phyloP scores from a whole-genome alignment of 2,797 vertebrate genomes.

The Characodon lateralis region DNA sequence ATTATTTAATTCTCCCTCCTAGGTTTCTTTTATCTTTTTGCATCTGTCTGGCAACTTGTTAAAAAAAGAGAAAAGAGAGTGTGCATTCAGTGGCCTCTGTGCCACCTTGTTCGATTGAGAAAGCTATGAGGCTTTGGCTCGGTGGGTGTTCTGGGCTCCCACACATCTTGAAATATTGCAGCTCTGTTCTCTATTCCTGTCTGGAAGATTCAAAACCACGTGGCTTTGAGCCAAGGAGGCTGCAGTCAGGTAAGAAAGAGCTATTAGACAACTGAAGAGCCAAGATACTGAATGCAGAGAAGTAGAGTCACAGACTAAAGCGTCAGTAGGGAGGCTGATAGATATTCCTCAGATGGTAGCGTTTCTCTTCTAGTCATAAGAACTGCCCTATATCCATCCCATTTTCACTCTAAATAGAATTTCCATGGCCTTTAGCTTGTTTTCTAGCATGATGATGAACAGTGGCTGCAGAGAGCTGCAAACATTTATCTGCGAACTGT shows the following conservation, averaged over 20 bases:
- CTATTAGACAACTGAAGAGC: conserved; percentile 30
- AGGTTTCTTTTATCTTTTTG: conserved; percentile 19
- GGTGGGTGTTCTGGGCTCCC: conserved; percentile 48
- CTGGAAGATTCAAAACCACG: conserved; percentile 54
- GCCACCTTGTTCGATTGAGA: conserved; percentile 18
- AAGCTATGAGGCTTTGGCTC: conserved; percentile 29
- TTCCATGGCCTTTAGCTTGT: conserved; percentile 1
- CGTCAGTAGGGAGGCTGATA: conserved; percentile 8
- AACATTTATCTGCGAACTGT: background rate
- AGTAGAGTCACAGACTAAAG: conserved; percentile 38
- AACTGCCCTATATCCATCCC: conserved; percentile 19
- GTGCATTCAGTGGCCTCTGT: conserved; percentile 26
- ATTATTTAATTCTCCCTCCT: conserved; percentile 7
- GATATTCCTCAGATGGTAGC: conserved; percentile 13
- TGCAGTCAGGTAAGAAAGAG: conserved; percentile 31
- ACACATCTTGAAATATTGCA: conserved; percentile 60
- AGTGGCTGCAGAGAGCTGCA: background rate
- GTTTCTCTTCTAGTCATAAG: conserved; percentile 16
- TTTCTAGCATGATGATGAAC: conserved; percentile 13
- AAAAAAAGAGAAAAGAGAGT: background rate
- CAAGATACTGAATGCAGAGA: conserved; percentile 36
- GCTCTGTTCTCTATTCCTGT: conserved; percentile 47
- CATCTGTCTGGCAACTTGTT: conserved; percentile 23
- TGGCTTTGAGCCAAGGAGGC: conserved; percentile 41
- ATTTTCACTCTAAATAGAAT: conserved; percentile 13